Conservation (phyloP, 1,140 invertebrate genomes). For the Anoplophora glabripennis region DNA sequence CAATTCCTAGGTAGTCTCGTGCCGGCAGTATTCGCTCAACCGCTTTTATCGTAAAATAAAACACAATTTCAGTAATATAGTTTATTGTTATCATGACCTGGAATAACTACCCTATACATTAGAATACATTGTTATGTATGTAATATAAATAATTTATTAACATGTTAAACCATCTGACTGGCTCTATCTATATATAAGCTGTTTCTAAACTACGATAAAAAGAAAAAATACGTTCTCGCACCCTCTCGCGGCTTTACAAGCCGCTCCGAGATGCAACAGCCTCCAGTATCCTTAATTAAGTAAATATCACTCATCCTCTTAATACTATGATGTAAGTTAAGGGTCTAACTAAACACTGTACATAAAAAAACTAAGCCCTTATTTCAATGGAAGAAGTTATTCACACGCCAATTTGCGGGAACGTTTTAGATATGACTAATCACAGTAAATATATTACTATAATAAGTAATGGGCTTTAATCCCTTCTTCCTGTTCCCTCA, state of each 20-base stretch:
- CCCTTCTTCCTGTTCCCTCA: slow-evolving; percentile 14
- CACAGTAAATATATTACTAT: slow-evolving; percentile 32
- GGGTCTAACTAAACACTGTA: slow-evolving; percentile 27
- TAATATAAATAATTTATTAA: slow-evolving; percentile 4
- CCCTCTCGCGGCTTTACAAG: background rate
- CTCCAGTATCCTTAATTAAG: slow-evolving; percentile 17
- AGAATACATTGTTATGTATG: slow-evolving; percentile 16
- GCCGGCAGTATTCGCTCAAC: too few relatives aligned
- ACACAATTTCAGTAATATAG: slow-evolving; percentile 12
- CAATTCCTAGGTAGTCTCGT: too few relatives aligned
- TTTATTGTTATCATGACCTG: slow-evolving; percentile 21
- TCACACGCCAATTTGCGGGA: slow-evolving; percentile 16
- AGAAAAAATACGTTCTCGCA: slow-evolving; percentile 1
- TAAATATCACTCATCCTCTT: slow-evolving; percentile 31
- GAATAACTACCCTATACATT: slow-evolving; percentile 30
- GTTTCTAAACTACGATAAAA: background rate
- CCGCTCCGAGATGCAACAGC: slow-evolving; percentile 1
- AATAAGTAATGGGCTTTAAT: slow-evolving; percentile 12
- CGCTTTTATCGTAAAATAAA: background rate
- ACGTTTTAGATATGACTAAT: slow-evolving; percentile 35
- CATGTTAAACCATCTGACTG: background rate
- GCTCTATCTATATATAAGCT: background rate
- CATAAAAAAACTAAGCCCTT: slow-evolving; percentile 25
- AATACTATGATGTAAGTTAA: slow-evolving; percentile 19
- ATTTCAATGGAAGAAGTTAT: slow-evolving; percentile 28